These are phyloP conservation scores for Lasioglossum leucozonium DNA, from an alignment of 2,888 invertebrate species.

Conservation along the genomic window DNA sequence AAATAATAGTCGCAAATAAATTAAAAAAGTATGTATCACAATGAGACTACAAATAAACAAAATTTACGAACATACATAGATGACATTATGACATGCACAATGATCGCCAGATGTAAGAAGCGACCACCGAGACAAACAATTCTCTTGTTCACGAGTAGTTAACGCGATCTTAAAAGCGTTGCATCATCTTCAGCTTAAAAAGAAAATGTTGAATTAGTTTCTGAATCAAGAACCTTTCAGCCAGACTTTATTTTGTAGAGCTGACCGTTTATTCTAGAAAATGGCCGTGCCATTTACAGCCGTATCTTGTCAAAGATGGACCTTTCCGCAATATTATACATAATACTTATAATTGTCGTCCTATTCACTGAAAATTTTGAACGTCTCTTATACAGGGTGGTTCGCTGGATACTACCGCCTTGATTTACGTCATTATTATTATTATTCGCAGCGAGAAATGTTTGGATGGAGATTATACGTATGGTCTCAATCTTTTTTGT, in stretches of 20 bases:
- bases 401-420: not conserved
- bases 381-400: not conserved
- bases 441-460: not conserved
- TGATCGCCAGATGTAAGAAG: constrained; percentile 65
- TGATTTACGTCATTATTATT: not conserved
- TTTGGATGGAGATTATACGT: no score
- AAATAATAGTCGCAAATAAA: constrained; percentile 74
- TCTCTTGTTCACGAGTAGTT: constrained; percentile 35
- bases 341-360: not conserved
- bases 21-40: constrained; percentile 72
- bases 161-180: not conserved
- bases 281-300: not conserved
- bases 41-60: constrained; percentile 78
- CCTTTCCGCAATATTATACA: not conserved
- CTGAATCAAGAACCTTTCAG: not conserved
- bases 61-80: constrained; percentile 78
- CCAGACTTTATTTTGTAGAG: not conserved
- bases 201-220: not conserved
- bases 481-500: no score
- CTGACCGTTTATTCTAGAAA: not conserved
- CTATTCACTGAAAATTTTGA: not conserved
- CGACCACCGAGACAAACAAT: constrained; percentile 68
- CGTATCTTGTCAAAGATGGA: not conserved
- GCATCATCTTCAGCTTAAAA: not conserved
- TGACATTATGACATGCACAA: constrained; percentile 77